These are phyloP conservation scores for Nothocercus julius DNA, from an alignment of 2,113 vertebrate species.

Conservation along the genomic window DNA sequence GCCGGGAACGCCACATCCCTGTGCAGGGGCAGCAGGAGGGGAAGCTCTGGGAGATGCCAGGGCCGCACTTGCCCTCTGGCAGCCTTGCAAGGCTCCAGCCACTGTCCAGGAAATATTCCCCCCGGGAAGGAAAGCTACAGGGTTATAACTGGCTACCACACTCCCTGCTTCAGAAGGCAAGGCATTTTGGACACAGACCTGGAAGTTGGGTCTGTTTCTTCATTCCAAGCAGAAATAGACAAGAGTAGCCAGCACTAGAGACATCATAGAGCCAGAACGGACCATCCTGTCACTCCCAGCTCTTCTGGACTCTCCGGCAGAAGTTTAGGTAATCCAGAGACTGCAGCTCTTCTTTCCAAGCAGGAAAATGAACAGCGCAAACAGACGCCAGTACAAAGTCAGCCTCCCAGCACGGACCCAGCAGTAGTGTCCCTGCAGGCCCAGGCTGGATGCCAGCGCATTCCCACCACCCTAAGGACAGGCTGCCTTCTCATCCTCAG, in stretches of 20 bases:
- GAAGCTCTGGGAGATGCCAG: neutral
- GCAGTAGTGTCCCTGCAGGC: neutral
- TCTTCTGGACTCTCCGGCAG: neutral
- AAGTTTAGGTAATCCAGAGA: neutral
- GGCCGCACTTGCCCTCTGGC: neutral
- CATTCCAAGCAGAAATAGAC: neutral
- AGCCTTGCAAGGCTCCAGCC: no score
- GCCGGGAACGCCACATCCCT: rapidly evolving
- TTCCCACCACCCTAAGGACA: neutral
- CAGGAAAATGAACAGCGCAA: neutral
- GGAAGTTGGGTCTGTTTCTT: neutral
- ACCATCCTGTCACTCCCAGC: neutral
- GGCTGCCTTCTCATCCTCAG: neutral
- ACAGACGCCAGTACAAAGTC: neutral
- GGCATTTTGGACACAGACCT: neutral
- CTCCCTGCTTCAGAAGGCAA: neutral
- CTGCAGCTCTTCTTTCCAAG: neutral
- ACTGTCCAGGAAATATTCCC: neutral
- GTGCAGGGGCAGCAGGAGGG: rapidly evolving
- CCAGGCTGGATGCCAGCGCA: neutral
- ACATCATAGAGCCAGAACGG: neutral
- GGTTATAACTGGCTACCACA: neutral
- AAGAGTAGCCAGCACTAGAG: neutral
- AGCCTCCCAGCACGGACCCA: neutral
- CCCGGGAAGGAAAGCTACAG: neutral